Evolutionary conservation across 2,113 vertebrate genomes (phyloP).

Genomic region (Nycticorax nycticorax): DNA sequence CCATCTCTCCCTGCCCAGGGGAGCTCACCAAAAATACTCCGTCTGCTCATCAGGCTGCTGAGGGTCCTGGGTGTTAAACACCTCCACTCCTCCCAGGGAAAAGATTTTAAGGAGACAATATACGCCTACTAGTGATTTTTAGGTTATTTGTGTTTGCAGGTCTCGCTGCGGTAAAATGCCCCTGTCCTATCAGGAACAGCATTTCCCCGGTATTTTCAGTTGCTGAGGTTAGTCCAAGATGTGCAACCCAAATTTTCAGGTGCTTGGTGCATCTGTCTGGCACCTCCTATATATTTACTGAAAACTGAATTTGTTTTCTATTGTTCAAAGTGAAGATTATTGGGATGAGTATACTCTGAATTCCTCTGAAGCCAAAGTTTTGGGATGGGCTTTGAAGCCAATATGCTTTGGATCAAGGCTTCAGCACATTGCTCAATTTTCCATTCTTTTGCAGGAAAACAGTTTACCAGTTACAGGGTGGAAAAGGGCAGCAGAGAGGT

Average conservation of each 20-base stretch:
- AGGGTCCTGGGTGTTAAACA: not conserved
- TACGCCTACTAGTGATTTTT: not conserved
- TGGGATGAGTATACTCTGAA: not conserved
- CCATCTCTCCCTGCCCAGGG: not conserved
- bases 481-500: conserved; percentile 9
- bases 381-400: conserved; percentile 31
- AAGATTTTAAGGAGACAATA: not conserved
- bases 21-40: not conserved
- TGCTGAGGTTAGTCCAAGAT: not conserved
- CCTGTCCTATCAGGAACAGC: not conserved
- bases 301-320: not conserved
- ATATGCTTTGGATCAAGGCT: conserved; percentile 53
- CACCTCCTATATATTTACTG: not conserved
- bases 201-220: not conserved
- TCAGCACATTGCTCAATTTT: conserved; percentile 61
- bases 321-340: not conserved
- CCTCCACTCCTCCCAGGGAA: not conserved
- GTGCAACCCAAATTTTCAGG: not conserved
- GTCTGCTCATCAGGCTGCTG: not conserved
- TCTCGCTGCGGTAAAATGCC: not conserved
- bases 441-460: conserved; percentile 52
- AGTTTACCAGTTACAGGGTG: conserved; percentile 30
- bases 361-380: not conserved
- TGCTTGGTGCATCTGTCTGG: not conserved
- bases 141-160: not conserved